Conservation (phyloP, 1,140 invertebrate species). For the Ridgeia piscesae region DNA sequence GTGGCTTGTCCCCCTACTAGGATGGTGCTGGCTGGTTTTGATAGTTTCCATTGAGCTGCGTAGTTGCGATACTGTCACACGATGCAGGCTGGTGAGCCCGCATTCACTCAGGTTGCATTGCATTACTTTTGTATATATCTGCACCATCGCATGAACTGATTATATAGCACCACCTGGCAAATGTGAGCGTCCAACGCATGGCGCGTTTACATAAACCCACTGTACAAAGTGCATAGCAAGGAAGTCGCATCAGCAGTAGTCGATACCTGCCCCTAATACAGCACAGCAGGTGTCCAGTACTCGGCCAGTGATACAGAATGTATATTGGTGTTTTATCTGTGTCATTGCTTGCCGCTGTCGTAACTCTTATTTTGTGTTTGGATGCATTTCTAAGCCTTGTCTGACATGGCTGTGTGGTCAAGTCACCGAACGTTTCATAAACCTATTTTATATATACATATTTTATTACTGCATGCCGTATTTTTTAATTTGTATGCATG, state of each 20-base stretch:
- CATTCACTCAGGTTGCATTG: not conserved
- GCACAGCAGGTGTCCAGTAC: not conserved
- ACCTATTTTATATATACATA: not conserved
- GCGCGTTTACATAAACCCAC: not conserved
- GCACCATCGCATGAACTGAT: not conserved
- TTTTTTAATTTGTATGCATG: not conserved
- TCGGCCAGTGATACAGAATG: not conserved
- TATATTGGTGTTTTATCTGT: not conserved
- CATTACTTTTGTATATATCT: not conserved
- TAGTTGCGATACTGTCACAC: not conserved
- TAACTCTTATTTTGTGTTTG: not conserved
- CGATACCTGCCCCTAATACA: not conserved
- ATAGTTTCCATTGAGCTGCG: not conserved
- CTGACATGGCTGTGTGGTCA: not conserved
- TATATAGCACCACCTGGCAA: not conserved
- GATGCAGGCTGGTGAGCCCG: too few species aligned
- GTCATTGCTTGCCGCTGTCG: not conserved
- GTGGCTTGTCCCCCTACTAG: not conserved
- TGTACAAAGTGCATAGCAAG: not conserved
- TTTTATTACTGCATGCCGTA: not conserved
- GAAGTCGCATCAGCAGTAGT: too few species aligned
- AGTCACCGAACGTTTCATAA: not conserved
- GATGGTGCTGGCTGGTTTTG: not conserved
- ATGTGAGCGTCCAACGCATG: not conserved
- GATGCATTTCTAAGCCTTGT: not conserved